Conservation (phyloP, 1,140 invertebrate genomes). For the Danaus melanippus region DNA sequence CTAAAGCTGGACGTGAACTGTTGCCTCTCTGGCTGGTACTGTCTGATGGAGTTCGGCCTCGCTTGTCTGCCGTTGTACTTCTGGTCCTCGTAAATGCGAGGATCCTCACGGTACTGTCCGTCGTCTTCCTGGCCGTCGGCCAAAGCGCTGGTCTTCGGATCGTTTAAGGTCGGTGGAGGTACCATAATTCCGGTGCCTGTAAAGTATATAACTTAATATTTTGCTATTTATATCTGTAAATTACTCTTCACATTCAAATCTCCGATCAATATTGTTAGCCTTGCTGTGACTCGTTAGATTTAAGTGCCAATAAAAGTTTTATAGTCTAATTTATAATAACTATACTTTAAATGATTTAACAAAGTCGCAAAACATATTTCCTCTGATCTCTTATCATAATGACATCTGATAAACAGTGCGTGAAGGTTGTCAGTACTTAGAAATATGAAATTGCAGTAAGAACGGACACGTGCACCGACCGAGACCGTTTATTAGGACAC, state of each 20-base stretch:
- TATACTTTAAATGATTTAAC: no score
- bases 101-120: conserved; percentile 87
- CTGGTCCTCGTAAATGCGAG: conserved; percentile 81
- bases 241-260: no score
- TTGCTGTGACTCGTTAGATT: no score
- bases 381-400: no score
- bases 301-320: no score
- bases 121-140: conserved; percentile 82
- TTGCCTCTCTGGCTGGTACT: conserved; percentile 37
- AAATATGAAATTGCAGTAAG: conserved; percentile 5
- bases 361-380: no score
- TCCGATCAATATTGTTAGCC: no score
- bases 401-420: conserved; percentile 17
- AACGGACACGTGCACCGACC: conserved; percentile 11
- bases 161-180: conserved; percentile 79
- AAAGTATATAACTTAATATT: conserved; percentile 18
- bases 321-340: no score
- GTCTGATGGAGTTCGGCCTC: conserved; percentile 39
- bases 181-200: conserved; percentile 84
- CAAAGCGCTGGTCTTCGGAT: conserved; percentile 61
- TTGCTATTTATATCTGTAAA: no score
- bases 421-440: conserved; percentile 22
- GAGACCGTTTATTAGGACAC: background rate
- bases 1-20: conserved; percentile 29
- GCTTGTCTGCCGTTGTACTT: conserved; percentile 75